Conservation (phyloP, 2,888 invertebrate genomes). For the Linnaemya tessellans region DNA sequence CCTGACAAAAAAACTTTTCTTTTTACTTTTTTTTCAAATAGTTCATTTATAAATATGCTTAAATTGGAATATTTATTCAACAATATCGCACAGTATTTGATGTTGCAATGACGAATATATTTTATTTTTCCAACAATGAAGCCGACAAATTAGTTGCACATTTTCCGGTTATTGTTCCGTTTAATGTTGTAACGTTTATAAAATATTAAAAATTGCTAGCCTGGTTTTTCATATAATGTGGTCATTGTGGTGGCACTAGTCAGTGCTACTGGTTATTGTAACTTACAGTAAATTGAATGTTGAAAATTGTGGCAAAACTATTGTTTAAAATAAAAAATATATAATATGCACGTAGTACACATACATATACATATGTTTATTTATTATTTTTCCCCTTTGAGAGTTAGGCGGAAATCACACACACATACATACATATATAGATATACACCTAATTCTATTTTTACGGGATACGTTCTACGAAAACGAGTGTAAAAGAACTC, state of each 20-base stretch:
- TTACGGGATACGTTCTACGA: too few species aligned
- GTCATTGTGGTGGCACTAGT: constrained; percentile 18
- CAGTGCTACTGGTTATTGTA: constrained; percentile 29
- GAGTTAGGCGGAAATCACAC: constrained; percentile 22
- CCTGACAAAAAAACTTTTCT: constrained; percentile 83
- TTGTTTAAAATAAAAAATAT: constrained; percentile 30
- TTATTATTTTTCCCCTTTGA: constrained; percentile 44
- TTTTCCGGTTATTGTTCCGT: constrained; percentile 70
- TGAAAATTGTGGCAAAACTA: constrained; percentile 48
- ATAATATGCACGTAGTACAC: not conserved
- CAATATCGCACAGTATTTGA: too few species aligned
- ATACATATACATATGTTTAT: not conserved
- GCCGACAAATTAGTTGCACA: constrained; percentile 68
- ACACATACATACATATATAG: constrained; percentile 16
- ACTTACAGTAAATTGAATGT: constrained; percentile 20
- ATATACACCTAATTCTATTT: too few species aligned
- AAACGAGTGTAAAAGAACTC: too few species aligned
- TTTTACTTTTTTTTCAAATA: constrained; percentile 15
- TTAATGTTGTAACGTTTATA: constrained; percentile 41
- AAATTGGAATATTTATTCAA: too few species aligned
- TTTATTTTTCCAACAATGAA: constrained; percentile 49
- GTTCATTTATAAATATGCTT: too few species aligned
- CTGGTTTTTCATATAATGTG: constrained; percentile 6
- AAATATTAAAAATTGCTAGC: constrained; percentile 61
- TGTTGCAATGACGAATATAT: not conserved